Percentiles rank a stretch among this genome's conserved stretches.
These are phyloP conservation scores for Xiphias gladius DNA, from an alignment of 2,113 vertebrate species.

Conservation along the genomic window DNA sequence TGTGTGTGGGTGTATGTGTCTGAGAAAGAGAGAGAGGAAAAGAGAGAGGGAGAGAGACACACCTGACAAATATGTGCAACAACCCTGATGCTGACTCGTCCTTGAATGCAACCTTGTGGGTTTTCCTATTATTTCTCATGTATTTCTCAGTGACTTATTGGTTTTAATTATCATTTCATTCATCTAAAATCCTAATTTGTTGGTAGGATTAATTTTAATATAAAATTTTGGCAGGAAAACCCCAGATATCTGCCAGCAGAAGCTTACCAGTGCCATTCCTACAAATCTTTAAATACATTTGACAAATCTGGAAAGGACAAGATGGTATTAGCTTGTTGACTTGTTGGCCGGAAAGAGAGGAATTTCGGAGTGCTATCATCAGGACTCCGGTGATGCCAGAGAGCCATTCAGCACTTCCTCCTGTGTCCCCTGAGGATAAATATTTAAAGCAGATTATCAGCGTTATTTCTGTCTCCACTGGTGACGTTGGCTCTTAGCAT, in stretches of 20 bases:
- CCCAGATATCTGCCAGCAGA: not conserved
- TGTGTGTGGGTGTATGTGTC: slow-evolving; percentile 16
- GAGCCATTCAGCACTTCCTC: slow-evolving; percentile 49
- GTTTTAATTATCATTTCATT: slow-evolving; percentile 22
- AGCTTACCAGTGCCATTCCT: slow-evolving; percentile 2
- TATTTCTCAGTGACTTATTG: slow-evolving; percentile 1
- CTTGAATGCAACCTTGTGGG: slow-evolving; percentile 60
- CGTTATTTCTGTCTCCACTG: slow-evolving; percentile 73
- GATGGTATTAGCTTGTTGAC: slow-evolving; percentile 13
- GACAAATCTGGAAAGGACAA: slow-evolving; percentile 9
- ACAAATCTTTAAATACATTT: slow-evolving; percentile 11
- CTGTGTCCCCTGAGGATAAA: slow-evolving; percentile 53
- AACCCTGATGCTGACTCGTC: slow-evolving; percentile 43
- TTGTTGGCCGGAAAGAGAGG: slow-evolving; percentile 2
- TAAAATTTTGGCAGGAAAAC: slow-evolving; percentile 3
- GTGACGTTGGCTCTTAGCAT: slow-evolving; percentile 61
- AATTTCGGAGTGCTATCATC: slow-evolving; percentile 5
- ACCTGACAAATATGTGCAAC: slow-evolving; percentile 46
- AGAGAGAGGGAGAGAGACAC: not conserved
- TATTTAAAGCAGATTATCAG: slow-evolving; percentile 75
- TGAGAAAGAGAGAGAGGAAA: not conserved
- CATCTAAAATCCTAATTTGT: slow-evolving; percentile 24
- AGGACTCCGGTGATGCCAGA: slow-evolving; percentile 26
- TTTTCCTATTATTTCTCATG: slow-evolving; percentile 28
- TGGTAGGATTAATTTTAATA: slow-evolving; percentile 11